These are phyloP conservation scores for Polypedilum pembai DNA, from an alignment of 1,140 invertebrate genomes.

Conservation along the genomic window DNA sequence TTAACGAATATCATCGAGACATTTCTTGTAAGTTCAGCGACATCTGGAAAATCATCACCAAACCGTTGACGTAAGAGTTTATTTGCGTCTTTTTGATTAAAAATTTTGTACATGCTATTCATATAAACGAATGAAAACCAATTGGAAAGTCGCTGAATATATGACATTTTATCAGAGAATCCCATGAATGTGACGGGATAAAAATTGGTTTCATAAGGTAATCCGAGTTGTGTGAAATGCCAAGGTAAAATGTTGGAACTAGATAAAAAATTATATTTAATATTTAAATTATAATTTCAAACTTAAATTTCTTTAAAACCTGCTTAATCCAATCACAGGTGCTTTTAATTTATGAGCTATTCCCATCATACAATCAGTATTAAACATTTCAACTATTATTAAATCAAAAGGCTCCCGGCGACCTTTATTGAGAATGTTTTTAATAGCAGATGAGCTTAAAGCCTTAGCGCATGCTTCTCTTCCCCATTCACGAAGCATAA, in stretches of 20 bases:
- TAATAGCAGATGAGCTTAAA: slow-evolving; percentile 30
- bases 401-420: slow-evolving; percentile 51
- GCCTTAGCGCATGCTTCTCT: slow-evolving; percentile 37
- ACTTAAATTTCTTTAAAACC: slow-evolving; percentile 29
- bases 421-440: background rate
- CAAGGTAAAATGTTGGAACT: slow-evolving; percentile 53
- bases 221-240: slow-evolving; percentile 49
- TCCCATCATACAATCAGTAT: slow-evolving; percentile 58
- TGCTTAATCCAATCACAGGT: slow-evolving; percentile 51
- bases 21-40: slow-evolving; percentile 51
- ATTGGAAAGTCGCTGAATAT: slow-evolving; percentile 45
- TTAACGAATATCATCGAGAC: slow-evolving; percentile 58
- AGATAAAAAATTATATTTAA: slow-evolving; percentile 32
- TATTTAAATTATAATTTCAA: background rate
- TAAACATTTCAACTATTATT: slow-evolving; percentile 59
- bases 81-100: slow-evolving; percentile 42
- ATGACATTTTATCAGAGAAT: slow-evolving; percentile 49
- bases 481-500: slow-evolving; percentile 39
- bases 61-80: slow-evolving; percentile 47
- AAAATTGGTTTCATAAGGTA: slow-evolving; percentile 50
- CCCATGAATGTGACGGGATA: slow-evolving; percentile 49
- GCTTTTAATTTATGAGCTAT: slow-evolving; percentile 53
- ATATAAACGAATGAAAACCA: slow-evolving; percentile 38
- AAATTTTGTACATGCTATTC: slow-evolving; percentile 39
- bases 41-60: slow-evolving; percentile 49